Evolutionary conservation across 2,797 vertebrate genomes (phyloP), one percentile per base, ranked within the genome.

Genomic region (Falco novaeseelandiae): DNA sequence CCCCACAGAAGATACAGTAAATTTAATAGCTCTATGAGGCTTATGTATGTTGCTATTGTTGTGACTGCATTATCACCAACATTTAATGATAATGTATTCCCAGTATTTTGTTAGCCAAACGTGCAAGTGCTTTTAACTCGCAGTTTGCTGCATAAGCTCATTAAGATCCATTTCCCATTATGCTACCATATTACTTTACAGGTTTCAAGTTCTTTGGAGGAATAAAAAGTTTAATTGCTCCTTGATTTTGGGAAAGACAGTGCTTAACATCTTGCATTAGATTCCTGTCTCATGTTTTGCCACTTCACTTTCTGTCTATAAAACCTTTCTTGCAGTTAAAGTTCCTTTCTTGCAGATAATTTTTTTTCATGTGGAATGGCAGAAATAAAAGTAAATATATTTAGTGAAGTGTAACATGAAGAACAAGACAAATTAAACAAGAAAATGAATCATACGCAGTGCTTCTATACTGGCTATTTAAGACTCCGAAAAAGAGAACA

Each of bases 351-450:
- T 89, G 88, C 42, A 93, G 86, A 94, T 55, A 84, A 90, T n/a
- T 89, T 58, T 72, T 29, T 65, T 69, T 54, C 77, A 76, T 54
- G 46, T 84, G 62, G 48, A 92, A 90, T 92, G 70, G 73, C 55
- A 93, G 77, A 73, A 93, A 92, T 89, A 89, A 96, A 95, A 95
- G 90, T 94, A 95, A 96, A 93, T 92, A 86, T 88, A 90, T 88
- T 94, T 92, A 95, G 88, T 86, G 90, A 90, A 92, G 72, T 92
- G 77, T 90, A 96, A 92, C 94, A 87, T 44, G 83, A 95, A 90
- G 92, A 93, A 93, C 86, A 92, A 95, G 85, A 72, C 57, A 88
- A 96, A 95, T 96, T 90, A 95, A 94, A 94, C 63, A 85, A 36
- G 87, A 91, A 95, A 89, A 95, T 86, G 0, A 90, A 91, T 96